phyloP scores from a whole-genome alignment of 1,140 invertebrate genomes.

The Drosophila bocki region DNA sequence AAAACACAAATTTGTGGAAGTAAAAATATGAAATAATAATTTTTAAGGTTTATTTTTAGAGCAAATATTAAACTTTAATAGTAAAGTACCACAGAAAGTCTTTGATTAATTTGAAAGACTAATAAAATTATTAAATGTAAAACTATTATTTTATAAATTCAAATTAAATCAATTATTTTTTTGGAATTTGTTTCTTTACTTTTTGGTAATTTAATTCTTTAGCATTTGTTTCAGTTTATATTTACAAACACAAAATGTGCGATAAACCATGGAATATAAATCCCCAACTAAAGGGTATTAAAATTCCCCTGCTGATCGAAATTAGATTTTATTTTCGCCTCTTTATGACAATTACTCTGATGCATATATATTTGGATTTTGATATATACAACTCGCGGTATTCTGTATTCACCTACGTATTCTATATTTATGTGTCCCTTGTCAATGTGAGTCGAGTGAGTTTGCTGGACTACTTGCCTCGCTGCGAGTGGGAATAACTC shows the following conservation, averaged over 20 bases:
- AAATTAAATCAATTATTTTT: too few relatives aligned
- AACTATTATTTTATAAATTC: not conserved
- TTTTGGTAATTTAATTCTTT: not conserved
- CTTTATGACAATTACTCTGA: slow-evolving; percentile 17
- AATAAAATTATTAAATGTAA: not conserved
- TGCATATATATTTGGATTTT: slow-evolving; percentile 21
- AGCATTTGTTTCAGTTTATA: not conserved
- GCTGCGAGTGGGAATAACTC: slow-evolving; percentile 64
- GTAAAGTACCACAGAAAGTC: not conserved
- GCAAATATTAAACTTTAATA: not conserved
- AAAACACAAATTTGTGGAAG: not conserved
- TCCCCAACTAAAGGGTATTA: slow-evolving; percentile 16
- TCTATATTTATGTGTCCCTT: slow-evolving; percentile 44
- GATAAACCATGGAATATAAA: not conserved
- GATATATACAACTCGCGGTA: slow-evolving; percentile 8
- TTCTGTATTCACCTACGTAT: slow-evolving; percentile 8
- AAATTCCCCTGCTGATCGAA: too few relatives aligned
- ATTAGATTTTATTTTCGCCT: not conserved
- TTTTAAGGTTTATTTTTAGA: too few relatives aligned
- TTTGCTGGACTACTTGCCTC: slow-evolving; percentile 43
- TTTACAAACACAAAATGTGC: not conserved
- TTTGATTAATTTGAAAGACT: not conserved
- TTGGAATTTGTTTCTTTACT: not conserved
- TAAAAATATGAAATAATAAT: not conserved
- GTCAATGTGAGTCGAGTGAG: slow-evolving; percentile 43